Conservation (phyloP, 2,888 invertebrate species). For the Lymantria dispar region DNA sequence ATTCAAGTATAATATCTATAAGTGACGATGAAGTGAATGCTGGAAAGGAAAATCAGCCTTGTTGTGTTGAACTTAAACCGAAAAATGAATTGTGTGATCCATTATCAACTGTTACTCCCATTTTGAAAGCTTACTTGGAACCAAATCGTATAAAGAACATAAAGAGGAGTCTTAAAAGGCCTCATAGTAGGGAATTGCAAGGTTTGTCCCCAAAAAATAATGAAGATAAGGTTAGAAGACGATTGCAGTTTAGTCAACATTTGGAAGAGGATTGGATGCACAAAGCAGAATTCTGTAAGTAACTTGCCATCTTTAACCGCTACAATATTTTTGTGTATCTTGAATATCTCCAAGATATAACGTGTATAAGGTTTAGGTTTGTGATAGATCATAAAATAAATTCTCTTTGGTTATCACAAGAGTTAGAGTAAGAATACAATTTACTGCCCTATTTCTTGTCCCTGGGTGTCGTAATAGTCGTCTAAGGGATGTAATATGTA, state of each 20-base stretch:
- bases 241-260: slow-evolving; percentile 43
- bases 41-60: slow-evolving; percentile 11
- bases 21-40: slow-evolving; percentile 42
- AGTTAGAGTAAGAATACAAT: too few relatives aligned
- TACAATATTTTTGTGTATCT: too few relatives aligned
- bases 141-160: slow-evolving; percentile 54
- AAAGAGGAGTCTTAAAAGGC: slow-evolving; percentile 65
- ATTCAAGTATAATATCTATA: slow-evolving; percentile 32
- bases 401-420: too few relatives aligned
- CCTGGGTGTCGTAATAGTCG: too few relatives aligned
- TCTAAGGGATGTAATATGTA: too few relatives aligned
- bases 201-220: slow-evolving; percentile 48
- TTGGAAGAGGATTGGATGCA: slow-evolving; percentile 34
- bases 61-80: slow-evolving; percentile 23
- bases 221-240: slow-evolving; percentile 45
- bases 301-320: too few relatives aligned
- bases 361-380: too few relatives aligned
- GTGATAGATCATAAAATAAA: too few relatives aligned
- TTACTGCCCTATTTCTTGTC: too few relatives aligned
- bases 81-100: slow-evolving; percentile 27
- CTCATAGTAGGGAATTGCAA: slow-evolving; percentile 64
- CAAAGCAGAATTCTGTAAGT: slow-evolving; percentile 55
- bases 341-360: too few relatives aligned
- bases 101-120: slow-evolving; percentile 43
- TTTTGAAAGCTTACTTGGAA: slow-evolving; percentile 36